phyloP scores from a whole-genome alignment of 1,140 invertebrate species.

The Paraescarpia echinospica region DNA sequence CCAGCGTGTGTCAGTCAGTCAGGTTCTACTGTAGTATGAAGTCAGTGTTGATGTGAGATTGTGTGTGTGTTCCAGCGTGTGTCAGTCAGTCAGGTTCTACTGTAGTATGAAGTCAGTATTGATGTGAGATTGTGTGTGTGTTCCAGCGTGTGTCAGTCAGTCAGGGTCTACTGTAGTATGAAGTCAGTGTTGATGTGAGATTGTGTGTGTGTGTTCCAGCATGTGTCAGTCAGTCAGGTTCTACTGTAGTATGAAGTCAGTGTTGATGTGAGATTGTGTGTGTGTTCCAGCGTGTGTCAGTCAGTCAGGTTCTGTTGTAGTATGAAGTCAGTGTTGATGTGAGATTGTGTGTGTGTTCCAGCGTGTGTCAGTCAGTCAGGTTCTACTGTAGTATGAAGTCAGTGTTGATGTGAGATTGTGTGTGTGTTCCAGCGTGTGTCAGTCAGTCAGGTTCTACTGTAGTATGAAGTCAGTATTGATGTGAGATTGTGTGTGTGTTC shows the following conservation, averaged over 20 bases:
- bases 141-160: constrained; percentile 74
- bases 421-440: constrained; percentile 64
- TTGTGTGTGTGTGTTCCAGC: constrained; percentile 39
- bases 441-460: constrained; percentile 86
- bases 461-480: background rate
- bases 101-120: constrained; percentile 50
- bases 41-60: background rate
- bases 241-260: constrained; percentile 65
- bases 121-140: background rate
- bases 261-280: background rate
- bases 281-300: constrained; percentile 68
- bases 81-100: constrained; percentile 90
- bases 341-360: constrained; percentile 31
- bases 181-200: background rate
- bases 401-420: background rate
- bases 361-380: constrained; percentile 81
- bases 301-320: constrained; percentile 79
- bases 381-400: constrained; percentile 65
- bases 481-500: background rate
- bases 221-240: constrained; percentile 82
- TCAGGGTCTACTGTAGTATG: constrained; percentile 69
- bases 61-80: constrained; percentile 55
- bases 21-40: constrained; percentile 93
- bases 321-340: background rate
- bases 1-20: constrained; percentile 81